phyloP scores from a whole-genome alignment of 2,888 invertebrate genomes.

The Morpho deidamia region DNA sequence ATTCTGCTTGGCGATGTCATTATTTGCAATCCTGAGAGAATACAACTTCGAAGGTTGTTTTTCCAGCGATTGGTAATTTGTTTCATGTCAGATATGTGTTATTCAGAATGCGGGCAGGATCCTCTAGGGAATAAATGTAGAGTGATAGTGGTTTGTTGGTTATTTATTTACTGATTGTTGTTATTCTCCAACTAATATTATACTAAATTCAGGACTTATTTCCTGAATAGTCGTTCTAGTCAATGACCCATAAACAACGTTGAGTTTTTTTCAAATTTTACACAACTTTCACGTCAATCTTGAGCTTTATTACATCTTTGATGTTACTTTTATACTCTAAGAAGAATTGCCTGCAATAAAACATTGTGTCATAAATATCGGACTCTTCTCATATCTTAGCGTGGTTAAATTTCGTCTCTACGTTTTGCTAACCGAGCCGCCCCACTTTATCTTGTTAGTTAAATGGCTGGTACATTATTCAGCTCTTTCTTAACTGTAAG shows the following conservation, averaged over 20 bases:
- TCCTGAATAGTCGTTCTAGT: no score
- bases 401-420: not conserved
- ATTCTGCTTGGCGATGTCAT: not conserved
- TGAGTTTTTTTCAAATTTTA: no score
- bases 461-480: constrained; percentile 12
- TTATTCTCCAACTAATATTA: no score
- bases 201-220: no score
- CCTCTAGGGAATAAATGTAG: constrained; percentile 10
- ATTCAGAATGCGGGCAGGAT: constrained; percentile 21
- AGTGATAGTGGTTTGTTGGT: not conserved
- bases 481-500: constrained; percentile 18
- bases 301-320: no score
- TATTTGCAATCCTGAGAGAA: constrained; percentile 13
- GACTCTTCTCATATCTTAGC: no score
- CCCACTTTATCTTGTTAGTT: constrained; percentile 15
- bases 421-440: not conserved
- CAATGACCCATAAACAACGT: no score
- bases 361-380: no score
- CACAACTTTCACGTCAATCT: no score
- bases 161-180: no score
- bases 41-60: constrained; percentile 9
- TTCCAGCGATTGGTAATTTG: constrained; percentile 31
- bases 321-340: no score
- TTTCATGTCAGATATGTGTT: constrained; percentile 25
- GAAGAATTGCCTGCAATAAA: no score